A percentile compares a stretch with the other conserved stretches of the same genome.
Evolutionary conservation across 2,888 invertebrate genomes (phyloP).

Genomic region (Stenodema calcarata): DNA sequence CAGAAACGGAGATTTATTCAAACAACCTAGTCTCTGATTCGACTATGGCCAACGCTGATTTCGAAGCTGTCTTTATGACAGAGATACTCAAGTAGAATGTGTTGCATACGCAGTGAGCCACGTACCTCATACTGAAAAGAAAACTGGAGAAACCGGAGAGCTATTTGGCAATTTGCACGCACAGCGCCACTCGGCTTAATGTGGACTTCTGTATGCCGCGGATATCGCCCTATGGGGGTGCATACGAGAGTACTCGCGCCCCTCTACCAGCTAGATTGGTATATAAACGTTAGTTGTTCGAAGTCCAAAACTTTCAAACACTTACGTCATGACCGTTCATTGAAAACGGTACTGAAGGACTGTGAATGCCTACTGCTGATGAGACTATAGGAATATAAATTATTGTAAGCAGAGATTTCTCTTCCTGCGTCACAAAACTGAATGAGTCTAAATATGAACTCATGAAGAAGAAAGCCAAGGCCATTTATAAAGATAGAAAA

Average conservation of each 20-base stretch:
- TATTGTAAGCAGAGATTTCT: background rate
- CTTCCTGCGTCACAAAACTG: background rate
- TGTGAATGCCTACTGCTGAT: no score
- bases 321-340: background rate
- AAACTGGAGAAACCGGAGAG: background rate
- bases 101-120: no score
- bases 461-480: background rate
- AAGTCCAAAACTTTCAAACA: background rate
- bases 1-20: no score
- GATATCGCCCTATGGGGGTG: background rate
- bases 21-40: no score
- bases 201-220: background rate
- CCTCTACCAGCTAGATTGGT: background rate
- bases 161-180: background rate
- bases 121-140: background rate
- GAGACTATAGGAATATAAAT: background rate
- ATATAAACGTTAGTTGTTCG: background rate
- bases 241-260: background rate
- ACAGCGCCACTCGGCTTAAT: background rate
- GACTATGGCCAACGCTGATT: no score
- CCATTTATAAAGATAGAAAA: background rate
- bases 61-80: no score
- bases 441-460: background rate
- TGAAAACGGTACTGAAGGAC: no score
- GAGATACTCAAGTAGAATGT: no score